Base-by-base conservation (phyloP, 2,113 vertebrate species). In the Proteles cristata region DNA sequence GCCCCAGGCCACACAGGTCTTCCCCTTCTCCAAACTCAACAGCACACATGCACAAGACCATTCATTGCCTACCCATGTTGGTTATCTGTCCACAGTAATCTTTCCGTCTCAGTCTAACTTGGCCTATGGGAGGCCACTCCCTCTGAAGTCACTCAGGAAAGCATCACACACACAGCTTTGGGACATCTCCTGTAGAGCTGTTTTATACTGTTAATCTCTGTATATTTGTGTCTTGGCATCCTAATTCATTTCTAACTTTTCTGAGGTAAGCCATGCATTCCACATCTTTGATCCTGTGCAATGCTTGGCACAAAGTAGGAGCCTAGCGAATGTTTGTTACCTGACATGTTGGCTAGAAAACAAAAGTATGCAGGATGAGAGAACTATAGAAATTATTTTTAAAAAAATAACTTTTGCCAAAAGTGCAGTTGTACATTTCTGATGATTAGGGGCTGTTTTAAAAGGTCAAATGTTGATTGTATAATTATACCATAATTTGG, bases 401-500 rank as follows among this genome's bases (percentile, higher is more conserved):
- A 43, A 66, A 66, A 33, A 86, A 69, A 50, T 45, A 84, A 48
- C 81, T 90, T 94, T 96, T 58, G 81, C 55, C 66, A 66, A 48
- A 76, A 89, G 31, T 73, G 25, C 61, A 58, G 48, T 21, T 84
- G 95, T 97, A 96, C 88, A 86, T 88, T 79, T 88, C 68, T 48
- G 48, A 71, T 85, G 53, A 9, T 33, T 63, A 43, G 23, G 83
- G 21, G n/a, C 84, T 69, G 0, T n/a, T 81, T 94, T 25, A 90
- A 96, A 93, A 86, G 92, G 77, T 94, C 92, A 94, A 89, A 92
- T 71, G 76, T 84, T 79, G 91, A 81, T 83, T 58, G 45, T 76
- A 65, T 94, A 96, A 96, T 97, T 91, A 53, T 65, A 93, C 69
- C 45, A 90, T 58, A 93, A 86, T 84, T 74, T 93, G 21, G 58